phyloP scores from a whole-genome alignment of 2,113 vertebrate genomes.

The Struthio camelus region DNA sequence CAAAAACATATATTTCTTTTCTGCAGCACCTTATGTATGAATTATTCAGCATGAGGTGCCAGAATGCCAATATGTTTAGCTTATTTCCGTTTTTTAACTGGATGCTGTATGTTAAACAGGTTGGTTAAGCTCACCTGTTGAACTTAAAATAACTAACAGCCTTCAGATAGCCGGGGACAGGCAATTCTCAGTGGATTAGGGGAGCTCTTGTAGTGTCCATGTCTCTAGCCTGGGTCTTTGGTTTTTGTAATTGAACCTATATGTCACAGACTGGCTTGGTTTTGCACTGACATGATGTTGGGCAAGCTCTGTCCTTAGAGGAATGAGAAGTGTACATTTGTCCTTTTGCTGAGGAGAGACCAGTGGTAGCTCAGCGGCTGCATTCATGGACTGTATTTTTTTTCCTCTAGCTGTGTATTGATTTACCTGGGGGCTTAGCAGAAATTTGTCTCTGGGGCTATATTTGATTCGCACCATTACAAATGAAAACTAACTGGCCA shows the following conservation, averaged over 20 bases:
- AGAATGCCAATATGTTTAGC: slow-evolving; percentile 67
- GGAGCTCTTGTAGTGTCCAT: background rate
- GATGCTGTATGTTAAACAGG: slow-evolving; percentile 53
- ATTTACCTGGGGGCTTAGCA: background rate
- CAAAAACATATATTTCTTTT: slow-evolving; percentile 71
- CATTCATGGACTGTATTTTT: background rate
- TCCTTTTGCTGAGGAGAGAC: background rate
- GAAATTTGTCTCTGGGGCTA: background rate
- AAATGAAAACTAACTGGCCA: background rate
- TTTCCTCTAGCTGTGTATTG: background rate
- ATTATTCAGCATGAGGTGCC: slow-evolving; percentile 73
- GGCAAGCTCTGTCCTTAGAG: background rate
- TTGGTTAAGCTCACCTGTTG: slow-evolving; percentile 60
- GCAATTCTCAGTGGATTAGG: background rate
- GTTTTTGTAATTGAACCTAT: background rate
- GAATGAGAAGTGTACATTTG: background rate
- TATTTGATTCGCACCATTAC: background rate
- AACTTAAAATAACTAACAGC: slow-evolving; percentile 13
- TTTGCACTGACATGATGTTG: background rate
- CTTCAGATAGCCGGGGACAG: background rate
- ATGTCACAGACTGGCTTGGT: background rate
- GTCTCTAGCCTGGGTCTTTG: background rate
- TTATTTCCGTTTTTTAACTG: slow-evolving; percentile 64
- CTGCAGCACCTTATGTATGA: slow-evolving; percentile 66
- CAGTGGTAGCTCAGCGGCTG: background rate